A percentile compares a stretch with the other conserved stretches of the same genome.
Conservation (phyloP, 2,113 vertebrate species). For the Octodon degus region DNA sequence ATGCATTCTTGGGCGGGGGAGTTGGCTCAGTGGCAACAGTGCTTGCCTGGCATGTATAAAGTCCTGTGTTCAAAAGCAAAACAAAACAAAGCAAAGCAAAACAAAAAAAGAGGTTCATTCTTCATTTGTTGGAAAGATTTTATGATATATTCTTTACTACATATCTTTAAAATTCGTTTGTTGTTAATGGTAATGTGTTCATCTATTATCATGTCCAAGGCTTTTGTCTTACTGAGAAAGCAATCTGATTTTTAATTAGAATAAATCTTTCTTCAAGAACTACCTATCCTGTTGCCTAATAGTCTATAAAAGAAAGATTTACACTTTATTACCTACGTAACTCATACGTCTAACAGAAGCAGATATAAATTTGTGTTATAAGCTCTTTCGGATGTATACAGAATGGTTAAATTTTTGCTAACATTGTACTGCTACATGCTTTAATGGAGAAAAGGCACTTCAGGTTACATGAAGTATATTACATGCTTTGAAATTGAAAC, state of each 20-base stretch:
- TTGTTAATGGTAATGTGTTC: neutral
- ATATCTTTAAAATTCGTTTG: conserved; percentile 8
- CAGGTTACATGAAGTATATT: conserved; percentile 32
- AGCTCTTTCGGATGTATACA: neutral
- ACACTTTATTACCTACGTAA: neutral
- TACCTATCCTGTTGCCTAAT: neutral
- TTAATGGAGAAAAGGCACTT: conserved; percentile 28
- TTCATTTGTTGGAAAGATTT: neutral
- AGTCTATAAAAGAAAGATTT: conserved; percentile 23
- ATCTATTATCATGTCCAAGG: neutral
- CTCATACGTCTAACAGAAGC: neutral
- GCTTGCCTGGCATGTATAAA: too few relatives aligned
- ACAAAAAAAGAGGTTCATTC: too few relatives aligned
- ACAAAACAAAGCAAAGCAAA: too few relatives aligned
- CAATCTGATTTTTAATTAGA: neutral
- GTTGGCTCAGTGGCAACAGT: too few relatives aligned
- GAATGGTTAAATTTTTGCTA: conserved; percentile 24
- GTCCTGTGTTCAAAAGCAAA: too few relatives aligned
- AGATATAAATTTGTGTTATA: conserved; percentile 27
- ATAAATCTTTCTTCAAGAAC: conserved; percentile 34
- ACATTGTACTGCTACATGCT: neutral
- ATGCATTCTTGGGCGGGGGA: neutral
- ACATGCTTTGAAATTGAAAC: conserved; percentile 53
- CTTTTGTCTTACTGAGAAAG: conserved; percentile 42
- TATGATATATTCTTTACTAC: conserved; percentile 16